Percentiles rank a stretch among this genome's conserved stretches.
Evolutionary conservation across 2,113 vertebrate species (phyloP).

Genomic region (Urocynchramus pylzowi): DNA sequence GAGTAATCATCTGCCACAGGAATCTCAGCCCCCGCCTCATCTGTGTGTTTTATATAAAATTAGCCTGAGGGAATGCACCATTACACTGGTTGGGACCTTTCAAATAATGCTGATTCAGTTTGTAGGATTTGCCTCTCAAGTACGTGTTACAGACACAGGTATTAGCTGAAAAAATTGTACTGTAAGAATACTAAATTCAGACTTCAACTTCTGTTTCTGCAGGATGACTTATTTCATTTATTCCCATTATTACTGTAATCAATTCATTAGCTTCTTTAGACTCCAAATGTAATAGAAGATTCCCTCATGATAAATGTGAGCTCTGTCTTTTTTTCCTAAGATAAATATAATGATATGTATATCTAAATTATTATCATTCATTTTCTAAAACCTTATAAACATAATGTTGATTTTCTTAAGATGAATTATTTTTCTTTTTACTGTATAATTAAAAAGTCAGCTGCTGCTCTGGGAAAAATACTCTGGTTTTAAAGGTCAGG

Average conservation of each 20-base stretch:
- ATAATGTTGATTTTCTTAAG: background rate
- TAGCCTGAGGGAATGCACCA: background rate
- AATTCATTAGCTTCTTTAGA: background rate
- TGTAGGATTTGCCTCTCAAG: background rate
- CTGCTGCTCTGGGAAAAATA: background rate
- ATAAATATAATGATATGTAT: background rate
- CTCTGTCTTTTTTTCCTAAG: background rate
- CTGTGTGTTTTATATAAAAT: background rate
- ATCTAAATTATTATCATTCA: background rate
- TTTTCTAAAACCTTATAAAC: background rate
- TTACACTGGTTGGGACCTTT: background rate
- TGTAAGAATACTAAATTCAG: background rate
- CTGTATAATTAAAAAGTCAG: background rate
- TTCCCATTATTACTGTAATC: background rate
- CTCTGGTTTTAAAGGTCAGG: background rate
- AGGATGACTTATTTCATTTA: background rate
- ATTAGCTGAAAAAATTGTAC: background rate
- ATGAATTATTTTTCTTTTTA: background rate
- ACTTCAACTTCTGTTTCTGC: background rate
- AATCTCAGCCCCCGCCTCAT: background rate
- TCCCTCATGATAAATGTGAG: background rate
- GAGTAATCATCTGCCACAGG: background rate
- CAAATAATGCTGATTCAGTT: background rate
- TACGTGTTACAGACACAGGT: background rate
- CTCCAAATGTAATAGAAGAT: background rate